These are phyloP conservation scores for Oreochromis niloticus DNA, from an alignment of 2,113 vertebrate genomes.

Conservation along the genomic window DNA sequence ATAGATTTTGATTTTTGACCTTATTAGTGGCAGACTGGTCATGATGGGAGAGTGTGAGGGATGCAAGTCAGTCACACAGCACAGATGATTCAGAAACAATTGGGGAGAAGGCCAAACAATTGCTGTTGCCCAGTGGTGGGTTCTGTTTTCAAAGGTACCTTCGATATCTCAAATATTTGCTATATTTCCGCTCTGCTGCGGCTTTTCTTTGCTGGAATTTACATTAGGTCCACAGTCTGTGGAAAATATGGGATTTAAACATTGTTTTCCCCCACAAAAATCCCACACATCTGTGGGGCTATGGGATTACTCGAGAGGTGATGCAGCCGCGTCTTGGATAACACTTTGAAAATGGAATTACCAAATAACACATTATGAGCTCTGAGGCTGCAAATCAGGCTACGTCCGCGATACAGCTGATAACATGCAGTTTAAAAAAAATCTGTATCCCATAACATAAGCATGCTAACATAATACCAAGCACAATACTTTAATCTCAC, in stretches of 20 bases:
- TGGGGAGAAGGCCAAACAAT: background rate
- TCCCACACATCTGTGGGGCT: background rate
- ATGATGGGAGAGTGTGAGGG: background rate
- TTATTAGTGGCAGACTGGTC: background rate
- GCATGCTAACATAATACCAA: background rate
- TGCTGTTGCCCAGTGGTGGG: fast-evolving
- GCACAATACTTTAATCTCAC: background rate
- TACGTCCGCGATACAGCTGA: background rate
- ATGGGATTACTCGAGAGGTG: background rate
- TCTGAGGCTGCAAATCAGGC: background rate
- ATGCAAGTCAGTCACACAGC: background rate
- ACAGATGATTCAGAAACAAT: background rate
- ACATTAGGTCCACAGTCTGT: background rate
- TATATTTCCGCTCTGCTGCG: fast-evolving
- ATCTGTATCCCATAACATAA: background rate
- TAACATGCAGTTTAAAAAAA: background rate
- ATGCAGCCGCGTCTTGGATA: background rate
- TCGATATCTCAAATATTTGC: background rate
- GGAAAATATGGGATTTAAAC: background rate
- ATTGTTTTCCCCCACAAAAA: background rate
- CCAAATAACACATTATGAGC: background rate
- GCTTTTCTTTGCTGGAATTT: background rate
- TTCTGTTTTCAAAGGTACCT: background rate
- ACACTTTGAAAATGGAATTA: background rate
- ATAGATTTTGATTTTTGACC: background rate